These are phyloP conservation scores for Orius insidiosus DNA, from an alignment of 1,140 invertebrate species.

Conservation along the genomic window DNA sequence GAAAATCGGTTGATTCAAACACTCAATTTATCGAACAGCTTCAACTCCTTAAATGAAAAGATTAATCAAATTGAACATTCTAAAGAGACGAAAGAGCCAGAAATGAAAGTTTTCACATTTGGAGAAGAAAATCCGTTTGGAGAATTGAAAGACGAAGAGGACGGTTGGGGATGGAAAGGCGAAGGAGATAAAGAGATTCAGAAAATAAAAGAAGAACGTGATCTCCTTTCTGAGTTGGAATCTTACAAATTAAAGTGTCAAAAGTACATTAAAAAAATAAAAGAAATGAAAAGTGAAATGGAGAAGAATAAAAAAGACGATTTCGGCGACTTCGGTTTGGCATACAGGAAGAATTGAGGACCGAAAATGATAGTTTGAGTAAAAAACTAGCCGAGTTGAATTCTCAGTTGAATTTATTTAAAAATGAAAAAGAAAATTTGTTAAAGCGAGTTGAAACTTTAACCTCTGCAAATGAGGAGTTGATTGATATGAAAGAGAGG, in stretches of 20 bases:
- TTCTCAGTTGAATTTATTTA: slow-evolving; percentile 36
- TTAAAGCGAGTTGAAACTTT: slow-evolving; percentile 54
- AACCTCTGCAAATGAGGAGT: slow-evolving; percentile 53
- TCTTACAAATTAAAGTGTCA: slow-evolving; percentile 40
- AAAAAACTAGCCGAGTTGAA: slow-evolving; percentile 38
- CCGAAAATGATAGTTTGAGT: slow-evolving; percentile 44
- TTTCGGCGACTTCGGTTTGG: slow-evolving; percentile 45
- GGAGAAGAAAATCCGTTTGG: slow-evolving; percentile 6
- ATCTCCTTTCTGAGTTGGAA: slow-evolving; percentile 32
- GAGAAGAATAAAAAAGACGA: slow-evolving; percentile 31
- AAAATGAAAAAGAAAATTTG: slow-evolving; percentile 43
- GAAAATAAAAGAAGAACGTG: neutral
- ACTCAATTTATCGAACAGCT: neutral
- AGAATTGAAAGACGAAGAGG: slow-evolving; percentile 26
- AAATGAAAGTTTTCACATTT: slow-evolving; percentile 3
- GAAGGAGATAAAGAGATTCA: slow-evolving; percentile 21
- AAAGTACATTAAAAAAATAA: slow-evolving; percentile 56
- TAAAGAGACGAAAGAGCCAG: slow-evolving; percentile 4
- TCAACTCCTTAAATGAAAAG: neutral
- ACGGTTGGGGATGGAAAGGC: slow-evolving; percentile 38
- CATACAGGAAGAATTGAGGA: slow-evolving; percentile 58
- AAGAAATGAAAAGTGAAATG: slow-evolving; percentile 46
- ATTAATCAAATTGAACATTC: neutral
- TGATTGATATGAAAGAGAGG: slow-evolving; percentile 60
- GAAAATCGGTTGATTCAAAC: neutral